A percentile compares a stretch with the other conserved stretches of the same genome.
Evolutionary conservation across 2,888 invertebrate genomes (phyloP).

Genomic region (Cataglyphis cursor): DNA sequence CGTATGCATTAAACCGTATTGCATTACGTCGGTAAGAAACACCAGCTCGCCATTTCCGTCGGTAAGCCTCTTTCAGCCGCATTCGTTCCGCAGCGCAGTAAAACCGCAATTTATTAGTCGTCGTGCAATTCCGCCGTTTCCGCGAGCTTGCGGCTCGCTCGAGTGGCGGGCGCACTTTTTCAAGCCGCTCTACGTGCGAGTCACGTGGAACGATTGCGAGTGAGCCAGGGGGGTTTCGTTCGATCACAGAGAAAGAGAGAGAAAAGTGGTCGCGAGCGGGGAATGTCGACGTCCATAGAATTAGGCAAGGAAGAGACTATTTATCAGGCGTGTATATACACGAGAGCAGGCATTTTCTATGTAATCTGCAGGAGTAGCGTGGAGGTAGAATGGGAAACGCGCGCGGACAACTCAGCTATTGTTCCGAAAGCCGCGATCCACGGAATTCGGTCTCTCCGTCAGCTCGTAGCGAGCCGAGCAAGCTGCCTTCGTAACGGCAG

Average conservation of each 20-base stretch:
- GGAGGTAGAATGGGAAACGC: conserved; percentile 28
- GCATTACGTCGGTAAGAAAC: conserved; percentile 44
- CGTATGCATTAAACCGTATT: conserved; percentile 60
- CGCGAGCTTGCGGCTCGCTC: conserved; percentile 39
- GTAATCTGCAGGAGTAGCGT: conserved; percentile 69
- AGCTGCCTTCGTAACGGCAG: conserved; percentile 42
- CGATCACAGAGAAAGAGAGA: not conserved
- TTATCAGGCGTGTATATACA: conserved; percentile 75
- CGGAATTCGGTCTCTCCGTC: conserved; percentile 53
- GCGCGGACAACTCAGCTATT: conserved; percentile 74
- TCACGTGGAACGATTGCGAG: conserved; percentile 42
- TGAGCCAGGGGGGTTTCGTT: conserved; percentile 38
- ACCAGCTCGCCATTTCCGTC: conserved; percentile 38
- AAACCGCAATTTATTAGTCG: conserved; percentile 69
- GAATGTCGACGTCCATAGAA: conserved; percentile 58
- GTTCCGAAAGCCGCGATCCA: conserved; percentile 65
- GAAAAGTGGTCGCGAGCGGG: conserved; percentile 17
- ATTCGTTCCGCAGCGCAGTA: conserved; percentile 50
- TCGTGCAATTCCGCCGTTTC: conserved; percentile 50
- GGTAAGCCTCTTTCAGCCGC: conserved; percentile 39
- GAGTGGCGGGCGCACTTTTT: conserved; percentile 49
- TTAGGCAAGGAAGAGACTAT: conserved; percentile 76
- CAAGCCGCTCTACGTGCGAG: conserved; percentile 22
- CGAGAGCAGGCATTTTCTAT: conserved; percentile 68
- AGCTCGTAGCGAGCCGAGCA: conserved; percentile 23